phyloP scores from a whole-genome alignment of 1,140 invertebrate species.

The Zeugodacus cucurbitae region DNA sequence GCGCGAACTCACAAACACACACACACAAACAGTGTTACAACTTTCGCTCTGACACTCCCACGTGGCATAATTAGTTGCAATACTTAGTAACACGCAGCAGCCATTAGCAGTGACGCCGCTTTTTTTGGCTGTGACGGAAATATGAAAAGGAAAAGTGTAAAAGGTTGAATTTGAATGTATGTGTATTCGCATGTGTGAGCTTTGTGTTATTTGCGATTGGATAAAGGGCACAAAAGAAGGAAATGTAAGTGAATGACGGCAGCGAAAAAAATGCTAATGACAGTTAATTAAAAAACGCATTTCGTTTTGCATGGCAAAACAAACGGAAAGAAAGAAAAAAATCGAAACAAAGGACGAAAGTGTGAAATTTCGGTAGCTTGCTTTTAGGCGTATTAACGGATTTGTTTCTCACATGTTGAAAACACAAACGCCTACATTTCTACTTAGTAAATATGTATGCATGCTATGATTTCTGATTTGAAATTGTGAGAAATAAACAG shows the following conservation, averaged over 20 bases:
- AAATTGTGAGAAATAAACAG: neutral
- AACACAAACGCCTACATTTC: neutral
- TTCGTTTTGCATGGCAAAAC: neutral
- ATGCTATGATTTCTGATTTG: neutral
- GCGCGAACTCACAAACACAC: neutral
- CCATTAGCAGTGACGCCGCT: neutral
- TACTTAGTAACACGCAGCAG: neutral
- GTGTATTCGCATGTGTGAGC: neutral
- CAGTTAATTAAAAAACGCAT: conserved; percentile 10
- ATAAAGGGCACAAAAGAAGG: neutral
- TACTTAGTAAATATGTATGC: neutral
- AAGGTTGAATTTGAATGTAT: neutral
- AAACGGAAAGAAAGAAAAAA: neutral
- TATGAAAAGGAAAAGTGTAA: neutral
- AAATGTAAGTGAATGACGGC: neutral
- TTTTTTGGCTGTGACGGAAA: neutral
- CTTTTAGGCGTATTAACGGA: neutral
- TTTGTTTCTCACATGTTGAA: neutral
- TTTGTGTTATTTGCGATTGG: neutral
- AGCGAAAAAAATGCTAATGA: neutral
- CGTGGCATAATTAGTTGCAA: neutral
- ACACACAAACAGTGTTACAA: neutral
- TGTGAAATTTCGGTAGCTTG: neutral
- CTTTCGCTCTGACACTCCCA: neutral
- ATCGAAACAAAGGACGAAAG: neutral